These are phyloP conservation scores for Nymphalis io DNA, from an alignment of 1,140 invertebrate genomes.

Conservation along the genomic window DNA sequence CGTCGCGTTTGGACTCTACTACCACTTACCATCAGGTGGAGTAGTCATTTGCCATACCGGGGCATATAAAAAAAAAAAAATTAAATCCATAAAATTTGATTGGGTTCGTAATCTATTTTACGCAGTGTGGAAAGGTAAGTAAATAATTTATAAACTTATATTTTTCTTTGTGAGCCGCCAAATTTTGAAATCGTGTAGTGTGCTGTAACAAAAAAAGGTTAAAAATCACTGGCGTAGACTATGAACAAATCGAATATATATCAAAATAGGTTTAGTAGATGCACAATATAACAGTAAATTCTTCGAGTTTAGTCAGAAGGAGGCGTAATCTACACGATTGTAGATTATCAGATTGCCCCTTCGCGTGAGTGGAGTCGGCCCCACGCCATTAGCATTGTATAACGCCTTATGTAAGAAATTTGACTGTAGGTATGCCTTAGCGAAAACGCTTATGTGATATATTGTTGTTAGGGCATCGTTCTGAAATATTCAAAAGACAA, in stretches of 20 bases:
- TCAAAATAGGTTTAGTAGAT: neutral
- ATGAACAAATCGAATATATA: neutral
- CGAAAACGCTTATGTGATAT: conserved; percentile 10
- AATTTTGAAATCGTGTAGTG: too few species aligned
- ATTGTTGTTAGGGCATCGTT: neutral
- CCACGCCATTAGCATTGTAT: conserved; percentile 30
- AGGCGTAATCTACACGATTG: conserved; percentile 58
- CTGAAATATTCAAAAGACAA: neutral
- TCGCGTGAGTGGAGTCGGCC: conserved; percentile 51
- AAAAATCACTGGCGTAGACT: too few species aligned
- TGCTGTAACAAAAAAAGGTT: too few species aligned
- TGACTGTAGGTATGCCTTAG: conserved; percentile 13
- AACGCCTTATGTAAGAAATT: conserved; percentile 21
- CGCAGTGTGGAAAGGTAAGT: too few species aligned
- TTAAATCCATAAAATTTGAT: too few species aligned
- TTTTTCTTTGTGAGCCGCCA: too few species aligned
- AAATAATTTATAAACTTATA: too few species aligned
- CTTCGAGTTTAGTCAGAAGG: conserved; percentile 19
- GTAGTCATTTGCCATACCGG: too few species aligned
- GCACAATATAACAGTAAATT: neutral
- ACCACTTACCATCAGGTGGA: too few species aligned
- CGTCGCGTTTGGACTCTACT: too few species aligned
- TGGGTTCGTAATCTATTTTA: too few species aligned
- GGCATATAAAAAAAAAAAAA: too few species aligned
- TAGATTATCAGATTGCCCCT: conserved; percentile 59